phyloP scores from a whole-genome alignment of 2,888 invertebrate species.

The Limnephilus auricula region DNA sequence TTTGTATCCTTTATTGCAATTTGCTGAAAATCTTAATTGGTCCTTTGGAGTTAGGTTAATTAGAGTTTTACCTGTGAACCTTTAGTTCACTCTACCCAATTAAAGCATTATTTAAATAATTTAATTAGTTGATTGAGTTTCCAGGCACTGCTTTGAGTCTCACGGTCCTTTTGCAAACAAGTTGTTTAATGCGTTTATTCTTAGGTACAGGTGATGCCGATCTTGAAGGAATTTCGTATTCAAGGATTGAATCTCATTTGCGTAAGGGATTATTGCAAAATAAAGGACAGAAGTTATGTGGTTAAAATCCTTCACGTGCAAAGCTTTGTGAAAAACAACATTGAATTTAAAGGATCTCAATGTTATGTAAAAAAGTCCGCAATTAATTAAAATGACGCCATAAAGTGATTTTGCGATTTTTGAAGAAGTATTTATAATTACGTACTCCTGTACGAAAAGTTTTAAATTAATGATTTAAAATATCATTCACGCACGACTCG shows the following conservation, averaged over 20 bases:
- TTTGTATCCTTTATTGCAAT: background rate
- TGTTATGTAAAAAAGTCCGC: too few relatives aligned
- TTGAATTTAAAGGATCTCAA: too few relatives aligned
- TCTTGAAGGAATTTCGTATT: background rate
- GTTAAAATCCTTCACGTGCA: too few relatives aligned
- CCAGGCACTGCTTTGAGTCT: background rate
- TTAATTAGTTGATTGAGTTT: constrained; percentile 23
- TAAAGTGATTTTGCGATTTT: too few relatives aligned
- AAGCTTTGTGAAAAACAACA: too few relatives aligned
- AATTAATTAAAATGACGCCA: too few relatives aligned
- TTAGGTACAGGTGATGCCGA: background rate
- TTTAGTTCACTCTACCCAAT: background rate
- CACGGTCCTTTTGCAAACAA: background rate
- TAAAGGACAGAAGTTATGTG: background rate
- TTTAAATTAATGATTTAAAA: too few relatives aligned
- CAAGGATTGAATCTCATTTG: background rate
- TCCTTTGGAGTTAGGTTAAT: background rate
- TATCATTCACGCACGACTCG: too few relatives aligned
- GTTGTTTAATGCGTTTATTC: background rate
- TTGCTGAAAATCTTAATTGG: background rate
- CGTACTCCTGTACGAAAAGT: too few relatives aligned
- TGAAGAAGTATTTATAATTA: too few relatives aligned
- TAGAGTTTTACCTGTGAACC: background rate
- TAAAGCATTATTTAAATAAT: constrained; percentile 22
- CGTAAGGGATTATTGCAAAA: background rate